A percentile compares a stretch with the other conserved stretches of the same genome.
Evolutionary conservation across 2,113 vertebrate genomes (phyloP).

Genomic region (Gallinago media): DNA sequence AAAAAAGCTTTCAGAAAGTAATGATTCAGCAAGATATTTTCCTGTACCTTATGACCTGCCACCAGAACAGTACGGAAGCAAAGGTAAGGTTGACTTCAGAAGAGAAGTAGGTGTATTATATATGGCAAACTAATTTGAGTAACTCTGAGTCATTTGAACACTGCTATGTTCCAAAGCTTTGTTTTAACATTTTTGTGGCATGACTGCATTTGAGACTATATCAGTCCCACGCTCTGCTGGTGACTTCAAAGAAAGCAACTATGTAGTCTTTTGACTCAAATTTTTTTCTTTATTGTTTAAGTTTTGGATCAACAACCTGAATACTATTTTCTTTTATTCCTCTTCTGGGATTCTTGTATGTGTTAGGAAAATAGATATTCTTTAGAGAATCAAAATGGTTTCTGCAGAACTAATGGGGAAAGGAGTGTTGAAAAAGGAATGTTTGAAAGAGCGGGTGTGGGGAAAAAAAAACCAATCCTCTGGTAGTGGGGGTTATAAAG

Average conservation of each 20-base stretch:
- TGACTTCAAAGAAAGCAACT: background rate
- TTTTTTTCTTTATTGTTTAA: background rate
- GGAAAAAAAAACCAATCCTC: background rate
- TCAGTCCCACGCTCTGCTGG: background rate
- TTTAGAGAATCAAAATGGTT: background rate
- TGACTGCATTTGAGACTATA: background rate
- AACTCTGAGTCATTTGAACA: background rate
- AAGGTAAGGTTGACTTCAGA: conserved; percentile 81
- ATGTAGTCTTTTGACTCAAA: background rate
- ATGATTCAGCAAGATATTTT: conserved; percentile 75
- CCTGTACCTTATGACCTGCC: conserved; percentile 95
- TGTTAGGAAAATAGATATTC: background rate
- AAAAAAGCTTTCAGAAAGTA: conserved; percentile 74
- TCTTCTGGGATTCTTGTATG: background rate
- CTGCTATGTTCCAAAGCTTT: background rate
- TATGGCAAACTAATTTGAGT: background rate
- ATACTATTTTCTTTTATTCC: background rate
- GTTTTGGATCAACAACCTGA: background rate
- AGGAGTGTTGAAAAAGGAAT: background rate
- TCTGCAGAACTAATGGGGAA: background rate
- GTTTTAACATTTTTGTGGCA: background rate
- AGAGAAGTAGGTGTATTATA: background rate
- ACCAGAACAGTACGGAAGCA: conserved; percentile 84
- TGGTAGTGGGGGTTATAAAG: background rate
- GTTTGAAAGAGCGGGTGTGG: background rate